phyloP scores from a whole-genome alignment of 2,797 vertebrate species.

The Lacerta viridis region DNA sequence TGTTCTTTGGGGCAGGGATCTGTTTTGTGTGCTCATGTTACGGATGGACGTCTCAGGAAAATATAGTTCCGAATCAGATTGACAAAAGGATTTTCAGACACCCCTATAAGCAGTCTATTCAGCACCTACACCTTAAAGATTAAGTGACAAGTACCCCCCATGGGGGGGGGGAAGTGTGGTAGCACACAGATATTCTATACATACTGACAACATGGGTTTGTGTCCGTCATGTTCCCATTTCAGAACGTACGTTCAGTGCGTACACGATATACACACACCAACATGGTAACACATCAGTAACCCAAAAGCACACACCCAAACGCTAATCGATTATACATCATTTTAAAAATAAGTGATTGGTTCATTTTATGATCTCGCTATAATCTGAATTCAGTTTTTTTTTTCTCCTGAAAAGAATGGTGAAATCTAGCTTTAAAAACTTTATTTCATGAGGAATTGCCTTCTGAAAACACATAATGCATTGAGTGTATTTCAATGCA shows the following conservation, averaged over 20 bases:
- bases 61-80: background rate
- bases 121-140: background rate
- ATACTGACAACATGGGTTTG: background rate
- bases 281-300: background rate
- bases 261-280: background rate
- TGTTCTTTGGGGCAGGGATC: background rate
- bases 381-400: conserved; percentile 17
- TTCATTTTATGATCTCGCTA: background rate
- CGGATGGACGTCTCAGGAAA: background rate
- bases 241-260: background rate
- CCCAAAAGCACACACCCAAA: background rate
- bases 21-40: background rate
- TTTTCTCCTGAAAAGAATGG: conserved; percentile 16
- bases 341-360: conserved; percentile 5
- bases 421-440: conserved; percentile 15
- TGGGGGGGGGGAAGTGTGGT: too few species aligned
- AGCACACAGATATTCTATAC: too few species aligned
- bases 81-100: too few species aligned
- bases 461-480: background rate
- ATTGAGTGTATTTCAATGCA: background rate
- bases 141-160: background rate
- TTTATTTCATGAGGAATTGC: background rate
- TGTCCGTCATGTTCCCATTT: too few species aligned
- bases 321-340: background rate
- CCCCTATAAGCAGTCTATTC: background rate